Base-by-base conservation (phyloP, 2,888 invertebrate genomes). In the Patella pellucida region DNA sequence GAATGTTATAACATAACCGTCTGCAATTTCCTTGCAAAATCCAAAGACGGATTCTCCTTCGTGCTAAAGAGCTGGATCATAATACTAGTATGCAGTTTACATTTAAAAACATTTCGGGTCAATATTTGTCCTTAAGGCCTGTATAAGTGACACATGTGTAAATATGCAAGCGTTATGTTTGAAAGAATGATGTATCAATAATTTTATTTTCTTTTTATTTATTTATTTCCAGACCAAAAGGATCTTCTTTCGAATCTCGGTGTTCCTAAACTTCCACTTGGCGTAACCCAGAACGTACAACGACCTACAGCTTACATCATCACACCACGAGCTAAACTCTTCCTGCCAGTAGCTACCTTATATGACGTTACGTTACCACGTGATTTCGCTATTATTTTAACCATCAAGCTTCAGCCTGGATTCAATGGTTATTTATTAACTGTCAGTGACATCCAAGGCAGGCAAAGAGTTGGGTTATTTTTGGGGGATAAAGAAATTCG, bases 321-420 rank as follows among this genome's bases (percentile, higher is more conserved):
- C 71, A 84, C 81, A 62, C 68, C 78, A 19, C 77, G 78, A 27
- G 85, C 88, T 16, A 84, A 85, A 74, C 79, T 88, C n/a, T 86
- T 81, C 71, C 72, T 83, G 5, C 86, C 85, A 2, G 78, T 85
- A n/a, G 79, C 85, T 2, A 78, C 76, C 7, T 74, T 88, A 27
- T 87, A 81, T 76, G 80, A 82, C n/a, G 73, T 79, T 19, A 79
- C 72, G 15, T 85, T 88, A 79, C 89, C 89, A 52, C 78, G 78
- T 19, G 81, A 85, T 41, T 87, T 88, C 75, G 85, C 88, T 14
- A 72, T 89, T 50, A 70, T 87, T 14, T 74, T 86, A 73, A 85
- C 86, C 9, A 75, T 84, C 4, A 83, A 82, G 73, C 78, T 85
- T 51, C 69, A 62, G n/a, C 11, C 19, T 23, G 62, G 62, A 62